Base-by-base conservation (phyloP, 2,113 vertebrate species). In the Oxyruncus cristatus region DNA sequence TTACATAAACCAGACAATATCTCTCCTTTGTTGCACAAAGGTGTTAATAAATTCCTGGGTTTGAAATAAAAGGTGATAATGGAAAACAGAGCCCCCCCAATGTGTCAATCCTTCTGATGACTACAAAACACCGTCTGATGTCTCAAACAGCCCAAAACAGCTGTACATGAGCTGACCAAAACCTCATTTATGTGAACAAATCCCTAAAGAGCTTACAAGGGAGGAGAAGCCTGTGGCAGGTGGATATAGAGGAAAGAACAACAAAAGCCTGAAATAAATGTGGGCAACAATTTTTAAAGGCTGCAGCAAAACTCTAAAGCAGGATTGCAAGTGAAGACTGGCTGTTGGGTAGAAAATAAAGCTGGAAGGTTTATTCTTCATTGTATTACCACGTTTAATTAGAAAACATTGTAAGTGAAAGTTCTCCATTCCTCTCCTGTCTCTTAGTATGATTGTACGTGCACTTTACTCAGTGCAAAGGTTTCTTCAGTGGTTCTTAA, bases 1-100 rank as follows among this genome's bases (percentile, higher is more conserved):
- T 89, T 66, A 14, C 24, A 62, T 53, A 62, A 89, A 75, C 62
- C 88, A 91, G 72, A 75, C 22, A 89, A 66, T 63, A 26, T 83
- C 56, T 79, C 61, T 89, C 85, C 68, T 86, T 93, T 75, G 76
- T 89, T 86, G 85, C 24, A 53, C 26, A 74, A 91, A 92, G 76
- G 88, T 96, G 91, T 86, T 93, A 93, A 92, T 79, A 95, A 93
- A 93, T 58, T 39, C 63, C 39, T 63, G 73, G 41, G 35, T 84
- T 89, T 95, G 77, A 80, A 96, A 93, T 96, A 80, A 93, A 95
- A 96, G 22, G 81, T 73, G 88, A 89, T 95, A 96, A 96, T 92
- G 52, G 93, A 93, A 96, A 89, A 86, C 39, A 72, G 72, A 85
- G 75, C 89, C 91, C 93, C 93, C 41, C 16, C 39, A 72, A 49